Percentiles rank a stretch among this genome's conserved stretches.
phyloP scores from a whole-genome alignment of 30 jellyfish, hydroid and myxozoan species.

The Hydra vulgaris region DNA sequence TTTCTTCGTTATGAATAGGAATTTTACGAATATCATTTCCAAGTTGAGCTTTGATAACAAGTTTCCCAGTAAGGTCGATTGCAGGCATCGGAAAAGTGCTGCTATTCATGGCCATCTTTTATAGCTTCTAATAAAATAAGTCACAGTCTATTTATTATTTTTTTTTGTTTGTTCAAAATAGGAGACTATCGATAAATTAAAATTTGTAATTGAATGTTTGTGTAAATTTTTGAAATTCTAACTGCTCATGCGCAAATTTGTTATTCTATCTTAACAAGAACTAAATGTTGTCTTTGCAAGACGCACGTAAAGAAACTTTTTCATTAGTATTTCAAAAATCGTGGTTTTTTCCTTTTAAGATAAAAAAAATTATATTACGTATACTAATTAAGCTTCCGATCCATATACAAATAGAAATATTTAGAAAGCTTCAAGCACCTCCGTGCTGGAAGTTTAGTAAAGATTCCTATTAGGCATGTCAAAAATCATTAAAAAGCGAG shows the following conservation, averaged over 20 bases:
- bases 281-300: not conserved
- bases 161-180: no score
- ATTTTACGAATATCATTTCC: constrained; percentile 89
- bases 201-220: not conserved
- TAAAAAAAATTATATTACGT: no score
- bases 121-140: not conserved
- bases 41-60: constrained; percentile 80
- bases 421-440: no score
- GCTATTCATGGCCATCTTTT: constrained; percentile 3
- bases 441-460: no score
- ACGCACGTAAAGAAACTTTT: no score
- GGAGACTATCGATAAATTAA: not conserved
- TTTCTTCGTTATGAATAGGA: constrained; percentile 92
- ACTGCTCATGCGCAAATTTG: not conserved
- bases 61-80: constrained; percentile 76
- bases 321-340: no score
- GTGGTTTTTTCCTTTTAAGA: no score
- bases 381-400: no score
- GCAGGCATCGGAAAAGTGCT: constrained; percentile 41
- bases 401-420: no score
- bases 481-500: no score
- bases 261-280: not conserved
- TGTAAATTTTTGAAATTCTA: no score
- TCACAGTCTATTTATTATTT: not conserved
- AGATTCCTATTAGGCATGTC: no score